A percentile compares a stretch with the other conserved stretches of the same genome.
Evolutionary conservation across 2,888 invertebrate genomes (phyloP).

Genomic region (Aphidius colemani): DNA sequence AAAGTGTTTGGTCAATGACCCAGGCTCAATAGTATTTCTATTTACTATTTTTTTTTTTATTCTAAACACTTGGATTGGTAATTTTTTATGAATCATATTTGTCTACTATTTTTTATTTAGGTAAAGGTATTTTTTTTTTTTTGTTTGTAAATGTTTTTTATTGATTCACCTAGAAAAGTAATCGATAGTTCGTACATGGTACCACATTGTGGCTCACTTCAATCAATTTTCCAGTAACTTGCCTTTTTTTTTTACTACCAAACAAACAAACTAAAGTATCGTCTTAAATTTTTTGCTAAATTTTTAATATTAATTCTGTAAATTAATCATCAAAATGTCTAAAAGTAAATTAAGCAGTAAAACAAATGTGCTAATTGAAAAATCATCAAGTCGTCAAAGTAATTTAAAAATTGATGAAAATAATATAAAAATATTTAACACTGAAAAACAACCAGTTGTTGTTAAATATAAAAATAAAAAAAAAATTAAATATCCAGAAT

Average conservation of each 20-base stretch:
- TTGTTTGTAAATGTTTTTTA: background rate
- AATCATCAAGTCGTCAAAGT: background rate
- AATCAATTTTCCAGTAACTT: slow-evolving; percentile 1
- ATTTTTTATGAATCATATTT: background rate
- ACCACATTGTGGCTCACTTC: slow-evolving; percentile 44
- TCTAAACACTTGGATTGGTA: too few species aligned
- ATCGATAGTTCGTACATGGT: slow-evolving; percentile 52
- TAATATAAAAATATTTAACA: slow-evolving; percentile 20
- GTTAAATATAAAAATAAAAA: slow-evolving; percentile 41
- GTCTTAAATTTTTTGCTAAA: too few species aligned
- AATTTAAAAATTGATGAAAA: slow-evolving; percentile 16
- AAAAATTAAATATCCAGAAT: slow-evolving; percentile 59
- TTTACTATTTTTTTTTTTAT: background rate
- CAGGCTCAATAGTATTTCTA: background rate
- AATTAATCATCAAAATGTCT: too few species aligned
- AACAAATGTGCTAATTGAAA: background rate
- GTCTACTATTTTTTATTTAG: background rate
- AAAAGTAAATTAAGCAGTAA: too few species aligned
- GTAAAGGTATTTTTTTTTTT: background rate
- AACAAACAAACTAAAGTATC: too few species aligned
- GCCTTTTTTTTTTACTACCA: too few species aligned
- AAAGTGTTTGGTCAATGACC: slow-evolving; percentile 33
- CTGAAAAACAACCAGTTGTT: slow-evolving; percentile 19
- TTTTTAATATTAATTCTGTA: too few species aligned
- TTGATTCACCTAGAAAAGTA: slow-evolving; percentile 40